These are phyloP conservation scores for Aphelocoma coerulescens DNA, from an alignment of 2,113 vertebrate genomes.

Conservation along the genomic window DNA sequence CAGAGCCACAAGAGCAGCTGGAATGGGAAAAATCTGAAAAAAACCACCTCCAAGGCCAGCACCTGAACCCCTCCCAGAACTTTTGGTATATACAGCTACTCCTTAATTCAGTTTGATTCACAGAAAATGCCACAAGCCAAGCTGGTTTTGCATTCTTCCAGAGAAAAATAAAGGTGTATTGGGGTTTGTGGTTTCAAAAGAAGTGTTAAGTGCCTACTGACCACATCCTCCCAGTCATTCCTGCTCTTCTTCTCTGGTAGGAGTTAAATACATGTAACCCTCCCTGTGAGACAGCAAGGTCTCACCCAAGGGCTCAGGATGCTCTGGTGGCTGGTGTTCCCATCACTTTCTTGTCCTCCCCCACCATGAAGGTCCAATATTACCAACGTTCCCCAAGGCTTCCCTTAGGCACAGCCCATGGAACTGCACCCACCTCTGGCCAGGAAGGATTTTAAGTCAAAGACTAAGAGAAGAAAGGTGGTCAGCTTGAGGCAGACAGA, in stretches of 20 bases:
- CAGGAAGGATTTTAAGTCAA: not conserved
- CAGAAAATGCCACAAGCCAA: not conserved
- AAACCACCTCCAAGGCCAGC: not conserved
- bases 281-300: not conserved
- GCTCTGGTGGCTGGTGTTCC: not conserved
- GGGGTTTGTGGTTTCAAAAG: conserved; percentile 1
- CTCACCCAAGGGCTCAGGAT: not conserved
- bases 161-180: not conserved
- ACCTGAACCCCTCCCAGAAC: not conserved
- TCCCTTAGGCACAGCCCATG: not conserved
- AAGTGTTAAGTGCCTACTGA: not conserved
- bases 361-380: not conserved
- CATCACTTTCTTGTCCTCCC: not conserved
- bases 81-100: not conserved
- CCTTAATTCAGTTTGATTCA: not conserved
- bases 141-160: not conserved
- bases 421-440: not conserved
- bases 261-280: not conserved
- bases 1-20: not conserved
- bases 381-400: fast-evolving
- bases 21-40: not conserved
- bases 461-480: not conserved
- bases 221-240: not conserved
- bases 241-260: not conserved
- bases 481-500: not conserved